Conservation (phyloP, 1,140 invertebrate species). For the Heterodera schachtii region DNA sequence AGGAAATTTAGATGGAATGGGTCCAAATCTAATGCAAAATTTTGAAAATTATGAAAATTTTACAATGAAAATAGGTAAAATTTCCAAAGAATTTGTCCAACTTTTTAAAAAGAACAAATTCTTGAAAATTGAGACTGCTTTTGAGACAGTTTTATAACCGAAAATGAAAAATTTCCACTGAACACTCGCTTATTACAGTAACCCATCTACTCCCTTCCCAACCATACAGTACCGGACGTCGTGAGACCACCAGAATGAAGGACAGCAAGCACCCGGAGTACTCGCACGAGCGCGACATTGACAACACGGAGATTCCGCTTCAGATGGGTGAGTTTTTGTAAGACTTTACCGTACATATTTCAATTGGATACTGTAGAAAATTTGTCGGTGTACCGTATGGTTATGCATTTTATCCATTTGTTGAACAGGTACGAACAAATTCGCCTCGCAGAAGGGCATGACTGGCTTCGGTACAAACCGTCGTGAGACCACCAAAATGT, state of each 20-base stretch:
- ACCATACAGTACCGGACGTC: slow-evolving; percentile 62
- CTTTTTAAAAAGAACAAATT: too few species aligned
- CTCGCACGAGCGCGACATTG: slow-evolving; percentile 58
- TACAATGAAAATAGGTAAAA: too few species aligned
- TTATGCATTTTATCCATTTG: slow-evolving; percentile 1
- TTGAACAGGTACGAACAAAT: slow-evolving; percentile 58
- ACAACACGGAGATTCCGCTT: slow-evolving; percentile 61
- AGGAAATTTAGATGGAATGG: too few species aligned
- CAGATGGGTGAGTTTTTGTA: slow-evolving; percentile 48
- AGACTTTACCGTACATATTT: neutral
- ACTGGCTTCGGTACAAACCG: slow-evolving; percentile 62
- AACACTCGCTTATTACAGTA: neutral
- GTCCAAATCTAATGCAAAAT: too few species aligned
- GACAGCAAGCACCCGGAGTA: slow-evolving; percentile 64
- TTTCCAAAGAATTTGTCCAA: too few species aligned
- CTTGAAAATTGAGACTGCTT: too few species aligned
- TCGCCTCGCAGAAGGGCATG: slow-evolving; percentile 66
- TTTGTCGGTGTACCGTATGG: neutral
- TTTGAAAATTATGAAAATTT: too few species aligned
- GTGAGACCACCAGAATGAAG: slow-evolving; percentile 64
- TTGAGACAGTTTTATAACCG: too few species aligned
- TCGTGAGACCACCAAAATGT: slow-evolving; percentile 63
- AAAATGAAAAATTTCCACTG: too few species aligned
- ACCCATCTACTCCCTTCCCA: slow-evolving; percentile 34
- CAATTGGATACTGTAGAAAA: neutral